Base-by-base conservation (phyloP, 1,140 invertebrate species). In the Philopotamus ludificatus region DNA sequence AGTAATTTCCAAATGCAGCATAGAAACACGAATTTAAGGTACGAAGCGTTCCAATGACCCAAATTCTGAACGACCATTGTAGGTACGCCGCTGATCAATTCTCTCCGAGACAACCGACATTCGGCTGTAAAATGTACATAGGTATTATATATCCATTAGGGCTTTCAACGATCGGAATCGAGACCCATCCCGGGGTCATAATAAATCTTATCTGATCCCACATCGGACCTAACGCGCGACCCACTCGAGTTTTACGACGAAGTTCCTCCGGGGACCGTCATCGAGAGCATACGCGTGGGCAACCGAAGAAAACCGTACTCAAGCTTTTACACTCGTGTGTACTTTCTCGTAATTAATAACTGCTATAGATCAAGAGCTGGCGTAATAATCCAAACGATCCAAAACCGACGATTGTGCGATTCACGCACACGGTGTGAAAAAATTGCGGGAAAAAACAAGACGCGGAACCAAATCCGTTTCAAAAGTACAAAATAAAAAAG, bases 121-220 rank as follows among this genome's bases (percentile, higher is more conserved):
- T n/a, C 4, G 28, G 12, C 12, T 34, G 28, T 34, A 34, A 34
- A 34, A 34, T 34, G n/a, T 34, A 7, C 28, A 34, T 34, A 7
- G 28, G 20, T 57, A 57, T 57, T 57, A 57, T 57, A 57, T 42
- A 57, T 39, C 54, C 54, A 57, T 57, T 57, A 57, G 39, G 34
- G 39, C 39, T 57, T 57, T 57, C 39, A 57, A 41, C 51, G 20
- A n/a, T n/a, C 2, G 3, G n/a, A 21, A 18, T 21, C 20, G 47
- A 18, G 51, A 34, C 15, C 28, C 3, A 9, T 20, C 54, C 39
- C 39, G 34, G 12, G 34, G 54, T 20, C 34, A 22, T 21, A 21
- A 42, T 57, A 57, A 42, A 57, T 57, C 34, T 57, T 57, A 50
- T 50, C 28, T 16, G 51, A 55, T 34, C 39, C 39, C 49, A 34